phyloP scores from a whole-genome alignment of 2,888 invertebrate species.

The Mythimna lalbum region DNA sequence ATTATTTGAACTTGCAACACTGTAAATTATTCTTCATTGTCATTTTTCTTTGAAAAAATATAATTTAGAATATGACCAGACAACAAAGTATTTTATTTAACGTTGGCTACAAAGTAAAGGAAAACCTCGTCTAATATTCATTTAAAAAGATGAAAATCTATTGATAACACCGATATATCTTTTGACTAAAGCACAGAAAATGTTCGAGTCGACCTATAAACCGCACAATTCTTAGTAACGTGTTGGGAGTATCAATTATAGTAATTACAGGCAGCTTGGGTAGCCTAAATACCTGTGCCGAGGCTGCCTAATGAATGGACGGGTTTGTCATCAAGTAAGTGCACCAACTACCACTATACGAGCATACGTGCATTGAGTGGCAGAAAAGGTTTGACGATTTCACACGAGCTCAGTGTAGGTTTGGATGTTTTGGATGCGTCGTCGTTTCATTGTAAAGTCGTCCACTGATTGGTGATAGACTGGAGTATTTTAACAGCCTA shows the following conservation, averaged over 20 bases:
- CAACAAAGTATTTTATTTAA: not conserved
- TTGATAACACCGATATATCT: slow-evolving; percentile 6
- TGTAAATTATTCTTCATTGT: not conserved
- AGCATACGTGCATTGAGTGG: not conserved
- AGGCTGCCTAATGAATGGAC: slow-evolving; percentile 45
- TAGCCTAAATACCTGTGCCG: slow-evolving; percentile 66
- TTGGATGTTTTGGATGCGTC: not conserved
- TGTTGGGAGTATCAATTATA: slow-evolving; percentile 62
- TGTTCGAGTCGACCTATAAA: slow-evolving; percentile 30
- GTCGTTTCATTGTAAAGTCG: not conserved
- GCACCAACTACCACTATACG: not conserved
- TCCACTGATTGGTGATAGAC: not conserved
- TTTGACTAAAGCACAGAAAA: slow-evolving; percentile 36
- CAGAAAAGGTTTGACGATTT: not conserved
- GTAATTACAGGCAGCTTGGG: slow-evolving; percentile 63
- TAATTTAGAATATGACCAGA: not conserved
- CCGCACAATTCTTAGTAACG: slow-evolving; percentile 59
- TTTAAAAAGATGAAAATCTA: slow-evolving; percentile 1
- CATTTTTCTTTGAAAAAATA: not conserved
- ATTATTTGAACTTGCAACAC: not conserved
- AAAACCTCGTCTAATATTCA: slow-evolving; percentile 16
- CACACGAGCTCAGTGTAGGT: no score
- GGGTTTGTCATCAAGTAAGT: slow-evolving; percentile 41
- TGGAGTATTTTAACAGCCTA: not conserved
- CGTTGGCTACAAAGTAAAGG: not conserved